Conservation (phyloP, 2,113 vertebrate species). For the Muntiacus muntjak region DNA sequence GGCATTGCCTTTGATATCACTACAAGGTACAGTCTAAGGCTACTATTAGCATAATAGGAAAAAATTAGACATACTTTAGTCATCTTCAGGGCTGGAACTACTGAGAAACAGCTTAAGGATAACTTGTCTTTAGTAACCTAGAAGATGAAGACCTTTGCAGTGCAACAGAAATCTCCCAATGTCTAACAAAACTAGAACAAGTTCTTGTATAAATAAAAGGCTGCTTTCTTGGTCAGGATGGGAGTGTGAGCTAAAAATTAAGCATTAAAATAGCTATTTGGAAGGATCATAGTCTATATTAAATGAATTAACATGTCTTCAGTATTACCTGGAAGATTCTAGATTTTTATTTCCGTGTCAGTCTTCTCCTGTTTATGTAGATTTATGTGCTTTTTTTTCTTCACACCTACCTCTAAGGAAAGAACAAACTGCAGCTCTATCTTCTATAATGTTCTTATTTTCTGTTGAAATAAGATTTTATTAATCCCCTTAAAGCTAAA, state of each 20-base stretch:
- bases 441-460: background rate
- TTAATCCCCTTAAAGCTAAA: background rate
- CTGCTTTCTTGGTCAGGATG: background rate
- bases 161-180: background rate
- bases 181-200: background rate
- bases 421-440: background rate
- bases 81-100: background rate
- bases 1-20: background rate
- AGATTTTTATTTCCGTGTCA: background rate
- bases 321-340: background rate
- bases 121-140: background rate
- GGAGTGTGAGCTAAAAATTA: background rate
- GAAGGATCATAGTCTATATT: background rate
- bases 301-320: background rate
- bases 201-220: background rate
- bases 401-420: background rate
- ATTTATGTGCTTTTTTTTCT: background rate
- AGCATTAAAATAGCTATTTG: background rate
- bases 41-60: background rate
- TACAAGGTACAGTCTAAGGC: background rate
- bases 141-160: background rate
- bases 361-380: background rate
- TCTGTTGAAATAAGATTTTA: background rate
- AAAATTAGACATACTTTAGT: background rate
- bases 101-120: background rate